Evolutionary conservation across 2,113 vertebrate genomes (phyloP).

Genomic region (Lophochroa leadbeateri): DNA sequence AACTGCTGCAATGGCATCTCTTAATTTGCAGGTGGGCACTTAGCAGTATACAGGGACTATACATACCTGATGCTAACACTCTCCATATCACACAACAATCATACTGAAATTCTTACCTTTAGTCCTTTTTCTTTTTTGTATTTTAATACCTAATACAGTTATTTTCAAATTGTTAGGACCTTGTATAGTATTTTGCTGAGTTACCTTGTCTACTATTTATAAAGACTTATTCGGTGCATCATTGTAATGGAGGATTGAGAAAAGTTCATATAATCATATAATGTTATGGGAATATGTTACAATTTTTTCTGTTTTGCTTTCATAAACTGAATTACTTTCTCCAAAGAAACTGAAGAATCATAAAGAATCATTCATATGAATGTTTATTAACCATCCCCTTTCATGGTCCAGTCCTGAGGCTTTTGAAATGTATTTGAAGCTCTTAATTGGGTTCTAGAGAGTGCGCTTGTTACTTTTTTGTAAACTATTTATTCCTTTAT

Average conservation of each 20-base stretch:
- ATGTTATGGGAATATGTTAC: background rate
- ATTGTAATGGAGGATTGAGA: background rate
- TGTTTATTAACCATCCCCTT: too few relatives aligned
- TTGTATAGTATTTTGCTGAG: background rate
- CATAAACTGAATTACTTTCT: background rate
- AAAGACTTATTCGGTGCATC: background rate
- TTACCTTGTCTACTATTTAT: background rate
- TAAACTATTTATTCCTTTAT: too few relatives aligned
- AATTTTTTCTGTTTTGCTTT: background rate
- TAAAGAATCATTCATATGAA: background rate
- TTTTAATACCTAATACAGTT: background rate
- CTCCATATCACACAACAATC: background rate
- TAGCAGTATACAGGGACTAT: background rate
- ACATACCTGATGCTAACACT: background rate
- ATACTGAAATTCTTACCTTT: background rate
- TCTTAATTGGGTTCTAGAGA: too few relatives aligned
- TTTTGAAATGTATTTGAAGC: too few relatives aligned
- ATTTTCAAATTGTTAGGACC: background rate
- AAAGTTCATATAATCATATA: background rate
- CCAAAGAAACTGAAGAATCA: background rate
- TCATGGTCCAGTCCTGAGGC: too few relatives aligned
- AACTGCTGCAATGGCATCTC: background rate
- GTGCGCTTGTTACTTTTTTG: too few relatives aligned
- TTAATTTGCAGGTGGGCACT: constrained; percentile 40
- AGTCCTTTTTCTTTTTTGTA: background rate